phyloP scores from a whole-genome alignment of 2,797 vertebrate genomes.

The Taenioides sp. region DNA sequence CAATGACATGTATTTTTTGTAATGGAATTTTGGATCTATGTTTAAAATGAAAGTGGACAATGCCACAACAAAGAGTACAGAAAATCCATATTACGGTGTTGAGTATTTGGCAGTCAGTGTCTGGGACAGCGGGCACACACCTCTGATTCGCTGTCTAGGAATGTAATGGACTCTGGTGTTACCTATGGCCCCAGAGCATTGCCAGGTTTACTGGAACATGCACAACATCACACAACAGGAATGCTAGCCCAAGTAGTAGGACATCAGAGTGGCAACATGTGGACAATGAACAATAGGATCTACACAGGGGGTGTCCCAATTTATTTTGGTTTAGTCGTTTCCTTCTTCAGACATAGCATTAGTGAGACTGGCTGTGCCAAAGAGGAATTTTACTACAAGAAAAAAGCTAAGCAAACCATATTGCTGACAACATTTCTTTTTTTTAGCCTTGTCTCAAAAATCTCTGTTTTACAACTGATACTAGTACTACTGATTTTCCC shows the following conservation, averaged over 20 bases:
- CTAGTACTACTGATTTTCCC: too few relatives aligned
- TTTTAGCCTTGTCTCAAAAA: not conserved
- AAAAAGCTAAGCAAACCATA: constrained; percentile 1
- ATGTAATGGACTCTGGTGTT: constrained; percentile 63
- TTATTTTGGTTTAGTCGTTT: constrained; percentile 28
- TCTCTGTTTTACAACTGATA: too few relatives aligned
- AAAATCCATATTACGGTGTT: constrained; percentile 13
- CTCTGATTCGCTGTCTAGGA: constrained; percentile 80
- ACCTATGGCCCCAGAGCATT: constrained; percentile 64
- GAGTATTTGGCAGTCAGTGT: constrained; percentile 24
- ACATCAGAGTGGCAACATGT: constrained; percentile 40
- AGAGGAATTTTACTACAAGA: constrained; percentile 9
- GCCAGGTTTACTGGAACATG: constrained; percentile 67
- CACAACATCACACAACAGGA: constrained; percentile 59
- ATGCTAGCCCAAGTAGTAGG: constrained; percentile 62
- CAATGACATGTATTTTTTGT: not conserved
- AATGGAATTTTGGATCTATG: not conserved
- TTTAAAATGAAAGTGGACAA: not conserved
- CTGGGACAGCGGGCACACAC: constrained; percentile 43
- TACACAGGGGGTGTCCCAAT: constrained; percentile 25
- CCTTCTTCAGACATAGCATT: constrained; percentile 4
- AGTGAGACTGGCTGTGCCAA: constrained; percentile 14
- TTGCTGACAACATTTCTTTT: not conserved
- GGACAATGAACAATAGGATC: constrained; percentile 56
- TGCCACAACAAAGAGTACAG: not conserved